Evolutionary conservation across 1,140 invertebrate species (phyloP).

Genomic region (Diploscapter pachys): DNA sequence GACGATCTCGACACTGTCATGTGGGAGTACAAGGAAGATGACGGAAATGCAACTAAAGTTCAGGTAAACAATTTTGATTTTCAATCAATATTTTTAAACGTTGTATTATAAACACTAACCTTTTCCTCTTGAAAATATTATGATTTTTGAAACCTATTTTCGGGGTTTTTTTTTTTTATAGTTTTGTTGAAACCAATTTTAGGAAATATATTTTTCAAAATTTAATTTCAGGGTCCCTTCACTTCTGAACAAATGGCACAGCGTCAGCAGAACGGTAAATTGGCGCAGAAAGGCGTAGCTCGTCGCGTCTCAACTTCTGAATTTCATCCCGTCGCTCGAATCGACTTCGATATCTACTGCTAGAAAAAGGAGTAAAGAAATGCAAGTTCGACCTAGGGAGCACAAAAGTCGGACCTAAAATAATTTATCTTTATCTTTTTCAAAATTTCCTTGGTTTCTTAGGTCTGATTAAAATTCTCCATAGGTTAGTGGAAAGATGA

Average conservation of each 20-base stretch:
- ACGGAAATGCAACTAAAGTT: slow-evolving; percentile 64
- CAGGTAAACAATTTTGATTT: not conserved
- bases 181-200: not conserved
- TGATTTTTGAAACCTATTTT: not conserved
- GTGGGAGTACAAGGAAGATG: slow-evolving; percentile 80
- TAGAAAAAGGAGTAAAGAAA: slow-evolving; percentile 1
- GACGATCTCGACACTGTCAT: slow-evolving; percentile 63
- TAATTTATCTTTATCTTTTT: not conserved
- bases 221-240: slow-evolving; percentile 73
- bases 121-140: not conserved
- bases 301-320: slow-evolving; percentile 16
- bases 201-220: not conserved
- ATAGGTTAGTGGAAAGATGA: slow-evolving; percentile 1
- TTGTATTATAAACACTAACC: slow-evolving; percentile 1
- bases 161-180: not conserved
- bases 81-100: not conserved
- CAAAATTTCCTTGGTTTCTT: not conserved
- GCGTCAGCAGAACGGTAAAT: slow-evolving; percentile 73
- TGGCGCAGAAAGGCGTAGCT: slow-evolving; percentile 24
- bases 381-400: too few relatives aligned
- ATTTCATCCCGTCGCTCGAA: slow-evolving; percentile 34
- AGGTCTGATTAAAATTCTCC: slow-evolving; percentile 15
- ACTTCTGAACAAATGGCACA: slow-evolving; percentile 79
- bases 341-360: slow-evolving; percentile 38
- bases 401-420: too few relatives aligned